phyloP scores from a whole-genome alignment of 2,888 invertebrate genomes.

The Tridacna gigas region DNA sequence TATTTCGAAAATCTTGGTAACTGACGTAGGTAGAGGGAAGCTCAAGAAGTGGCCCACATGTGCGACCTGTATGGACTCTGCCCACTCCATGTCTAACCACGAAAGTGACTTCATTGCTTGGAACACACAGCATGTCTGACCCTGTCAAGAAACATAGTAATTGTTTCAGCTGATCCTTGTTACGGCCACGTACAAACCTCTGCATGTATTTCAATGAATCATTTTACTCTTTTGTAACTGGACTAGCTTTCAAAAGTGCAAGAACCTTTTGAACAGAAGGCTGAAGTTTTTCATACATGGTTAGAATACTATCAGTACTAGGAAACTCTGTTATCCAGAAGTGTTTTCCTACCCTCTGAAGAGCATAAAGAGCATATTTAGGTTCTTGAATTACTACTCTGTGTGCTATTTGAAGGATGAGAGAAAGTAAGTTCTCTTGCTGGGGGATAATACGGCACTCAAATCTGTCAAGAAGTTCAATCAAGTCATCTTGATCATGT shows the following conservation, averaged over 20 bases:
- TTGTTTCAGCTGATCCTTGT: conserved; percentile 15
- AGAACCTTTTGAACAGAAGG: conserved; percentile 16
- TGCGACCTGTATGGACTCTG: conserved; percentile 30
- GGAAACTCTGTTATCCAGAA: background rate
- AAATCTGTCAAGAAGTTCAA: conserved; percentile 25
- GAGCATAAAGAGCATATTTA: conserved; percentile 37
- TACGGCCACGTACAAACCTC: conserved; percentile 34
- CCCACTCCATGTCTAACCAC: conserved; percentile 22
- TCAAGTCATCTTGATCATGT: conserved; percentile 17
- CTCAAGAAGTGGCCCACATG: conserved; percentile 39
- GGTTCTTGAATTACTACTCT: conserved; percentile 35
- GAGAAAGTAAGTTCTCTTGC: background rate
- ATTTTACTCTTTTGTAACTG: conserved; percentile 27
- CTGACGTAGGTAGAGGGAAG: conserved; percentile 32
- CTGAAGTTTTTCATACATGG: too few species aligned
- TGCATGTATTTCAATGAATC: conserved; percentile 20
- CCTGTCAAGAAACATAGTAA: conserved; percentile 31
- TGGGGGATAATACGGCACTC: conserved; percentile 24
- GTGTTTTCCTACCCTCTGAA: conserved; percentile 15
- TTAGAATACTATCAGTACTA: too few species aligned
- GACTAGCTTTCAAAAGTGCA: conserved; percentile 7
- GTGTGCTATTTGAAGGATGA: conserved; percentile 35
- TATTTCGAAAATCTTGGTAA: conserved; percentile 29
- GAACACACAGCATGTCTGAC: conserved; percentile 37
- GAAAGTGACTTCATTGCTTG: conserved; percentile 28